Percentiles rank a stretch among this genome's conserved stretches.
Conservation (phyloP, 1,140 invertebrate species). For the Drosophila navojoa region DNA sequence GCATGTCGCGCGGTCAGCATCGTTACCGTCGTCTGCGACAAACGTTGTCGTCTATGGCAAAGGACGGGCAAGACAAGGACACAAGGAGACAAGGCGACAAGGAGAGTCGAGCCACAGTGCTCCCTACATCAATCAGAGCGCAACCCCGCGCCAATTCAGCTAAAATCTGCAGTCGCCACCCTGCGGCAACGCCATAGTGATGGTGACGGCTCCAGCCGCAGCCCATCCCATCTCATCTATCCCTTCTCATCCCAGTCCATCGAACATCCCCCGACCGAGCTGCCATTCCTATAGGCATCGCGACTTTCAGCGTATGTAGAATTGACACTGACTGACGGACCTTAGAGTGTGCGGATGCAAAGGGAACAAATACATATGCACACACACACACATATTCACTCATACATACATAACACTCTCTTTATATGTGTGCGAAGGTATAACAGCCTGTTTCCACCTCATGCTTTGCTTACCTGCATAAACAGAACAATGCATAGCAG, state of each 20-base stretch:
- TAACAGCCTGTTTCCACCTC: conserved; percentile 16
- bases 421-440: conserved; percentile 34
- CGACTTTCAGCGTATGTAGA: conserved; percentile 57
- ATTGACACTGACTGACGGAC: conserved; percentile 62
- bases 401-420: background rate
- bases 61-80: conserved; percentile 43
- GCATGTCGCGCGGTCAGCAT: conserved; percentile 68
- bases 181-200: conserved; percentile 59
- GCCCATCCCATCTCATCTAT: conserved; percentile 27
- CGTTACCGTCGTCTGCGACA: conserved; percentile 50
- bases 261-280: conserved; percentile 23
- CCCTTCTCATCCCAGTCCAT: conserved; percentile 10
- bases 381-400: background rate
- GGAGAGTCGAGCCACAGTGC: conserved; percentile 32
- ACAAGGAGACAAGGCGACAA: conserved; percentile 14
- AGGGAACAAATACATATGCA: conserved; percentile 22
- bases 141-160: conserved; percentile 60
- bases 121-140: conserved; percentile 60
- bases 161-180: conserved; percentile 61
- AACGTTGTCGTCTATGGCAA: conserved; percentile 34
- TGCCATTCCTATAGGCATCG: conserved; percentile 37
- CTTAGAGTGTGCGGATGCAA: conserved; percentile 43
- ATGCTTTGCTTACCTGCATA: conserved; percentile 22
- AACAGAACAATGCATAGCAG: conserved; percentile 58
- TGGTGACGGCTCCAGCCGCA: conserved; percentile 28